Evolutionary conservation across 92 coral and sea anemone species (phyloP).

Genomic region (Porites divaricata): DNA sequence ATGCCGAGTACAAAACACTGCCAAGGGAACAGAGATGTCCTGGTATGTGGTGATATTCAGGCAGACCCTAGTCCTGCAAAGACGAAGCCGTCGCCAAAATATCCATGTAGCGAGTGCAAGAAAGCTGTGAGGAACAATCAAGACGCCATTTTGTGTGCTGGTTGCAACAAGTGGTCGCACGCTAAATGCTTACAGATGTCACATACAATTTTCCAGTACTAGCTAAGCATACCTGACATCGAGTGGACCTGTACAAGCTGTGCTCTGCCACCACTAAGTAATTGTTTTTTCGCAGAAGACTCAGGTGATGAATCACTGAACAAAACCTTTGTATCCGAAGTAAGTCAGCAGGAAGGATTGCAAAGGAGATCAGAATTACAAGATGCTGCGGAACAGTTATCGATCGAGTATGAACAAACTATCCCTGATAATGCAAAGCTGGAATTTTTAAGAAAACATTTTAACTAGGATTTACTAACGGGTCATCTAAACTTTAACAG

Average conservation of each 20-base stretch:
- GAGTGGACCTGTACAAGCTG: constrained; percentile 51
- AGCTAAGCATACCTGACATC: constrained; percentile 38
- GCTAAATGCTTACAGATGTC: constrained; percentile 52
- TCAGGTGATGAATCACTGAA: constrained; percentile 11
- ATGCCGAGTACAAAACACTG: constrained; percentile 29
- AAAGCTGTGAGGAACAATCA: background rate
- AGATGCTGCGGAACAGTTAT: constrained; percentile 1
- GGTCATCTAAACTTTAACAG: constrained; percentile 49
- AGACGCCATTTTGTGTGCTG: constrained; percentile 9
- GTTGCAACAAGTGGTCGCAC: constrained; percentile 52
- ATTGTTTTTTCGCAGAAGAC: constrained; percentile 35
- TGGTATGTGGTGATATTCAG: constrained; percentile 44
- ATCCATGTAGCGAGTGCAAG: background rate
- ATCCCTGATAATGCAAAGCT: constrained; percentile 24
- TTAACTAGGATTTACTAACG: constrained; percentile 25
- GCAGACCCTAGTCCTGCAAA: constrained; percentile 45
- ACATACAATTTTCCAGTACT: constrained; percentile 19
- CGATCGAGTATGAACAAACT: background rate
- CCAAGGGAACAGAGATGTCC: constrained; percentile 33
- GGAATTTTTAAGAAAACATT: constrained; percentile 33
- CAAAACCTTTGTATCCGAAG: constrained; percentile 15
- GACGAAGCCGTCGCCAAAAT: constrained; percentile 17
- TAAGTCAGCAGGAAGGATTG: constrained; percentile 4
- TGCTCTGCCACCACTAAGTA: constrained; percentile 40
- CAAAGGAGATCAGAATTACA: constrained; percentile 30